phyloP scores from a whole-genome alignment of 2,888 invertebrate genomes.

The Artemia sp. region DNA sequence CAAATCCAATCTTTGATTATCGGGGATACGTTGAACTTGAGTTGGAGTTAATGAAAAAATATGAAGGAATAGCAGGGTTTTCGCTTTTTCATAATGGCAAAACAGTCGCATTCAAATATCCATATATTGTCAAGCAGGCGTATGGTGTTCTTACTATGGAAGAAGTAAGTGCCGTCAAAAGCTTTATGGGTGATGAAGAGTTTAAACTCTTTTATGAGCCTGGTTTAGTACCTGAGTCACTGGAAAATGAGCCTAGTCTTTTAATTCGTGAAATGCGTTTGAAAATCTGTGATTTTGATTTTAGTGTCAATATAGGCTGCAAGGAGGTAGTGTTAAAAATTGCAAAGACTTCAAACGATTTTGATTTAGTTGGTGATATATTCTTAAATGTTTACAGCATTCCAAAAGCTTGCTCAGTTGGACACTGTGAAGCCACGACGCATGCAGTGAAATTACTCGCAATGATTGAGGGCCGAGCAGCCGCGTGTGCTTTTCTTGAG shows the following conservation, averaged over 20 bases:
- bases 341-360: neutral
- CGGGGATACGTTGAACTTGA: conserved; percentile 7
- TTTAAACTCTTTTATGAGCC: conserved; percentile 12
- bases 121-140: neutral
- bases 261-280: conserved; percentile 13
- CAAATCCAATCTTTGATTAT: conserved; percentile 1
- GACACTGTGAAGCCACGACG: neutral
- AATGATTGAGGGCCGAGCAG: neutral
- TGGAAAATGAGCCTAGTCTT: conserved; percentile 2
- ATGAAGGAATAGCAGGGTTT: conserved; percentile 7
- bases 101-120: neutral
- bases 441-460: conserved; percentile 1
- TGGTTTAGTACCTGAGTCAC: conserved; percentile 8
- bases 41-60: conserved; percentile 4
- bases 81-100: neutral
- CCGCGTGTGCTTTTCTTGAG: conserved; percentile 9
- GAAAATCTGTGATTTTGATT: conserved; percentile 10
- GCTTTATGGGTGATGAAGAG: conserved; percentile 5
- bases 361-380: neutral
- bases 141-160: neutral
- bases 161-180: neutral
- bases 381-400: neutral
- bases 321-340: neutral
- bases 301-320: neutral
- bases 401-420: conserved; percentile 3